A percentile compares a stretch with the other conserved stretches of the same genome.
Evolutionary conservation across 2,888 invertebrate genomes (phyloP).

Genomic region (Beris morrisii): DNA sequence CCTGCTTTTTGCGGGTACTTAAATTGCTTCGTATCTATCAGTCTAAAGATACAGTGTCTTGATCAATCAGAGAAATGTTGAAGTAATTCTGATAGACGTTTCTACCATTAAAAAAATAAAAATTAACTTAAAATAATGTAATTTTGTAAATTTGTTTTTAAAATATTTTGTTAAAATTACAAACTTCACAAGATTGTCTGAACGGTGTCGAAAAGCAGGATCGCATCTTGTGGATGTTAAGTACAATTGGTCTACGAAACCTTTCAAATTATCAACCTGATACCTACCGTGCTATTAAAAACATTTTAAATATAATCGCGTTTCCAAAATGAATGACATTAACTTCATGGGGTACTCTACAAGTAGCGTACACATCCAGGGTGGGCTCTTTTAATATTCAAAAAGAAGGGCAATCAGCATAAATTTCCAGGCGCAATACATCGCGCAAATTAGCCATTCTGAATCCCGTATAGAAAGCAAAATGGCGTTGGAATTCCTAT

Average conservation of each 20-base stretch:
- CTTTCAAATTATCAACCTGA: background rate
- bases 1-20: too few species aligned
- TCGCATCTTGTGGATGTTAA: too few species aligned
- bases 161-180: too few species aligned
- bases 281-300: slow-evolving; percentile 9
- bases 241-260: background rate
- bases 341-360: slow-evolving; percentile 11
- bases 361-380: slow-evolving; percentile 1
- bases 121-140: too few species aligned
- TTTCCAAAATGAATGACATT: slow-evolving; percentile 29
- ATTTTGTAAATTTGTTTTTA: too few species aligned
- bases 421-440: slow-evolving; percentile 22
- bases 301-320: slow-evolving; percentile 24
- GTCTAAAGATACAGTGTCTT: too few species aligned
- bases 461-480: slow-evolving; percentile 25
- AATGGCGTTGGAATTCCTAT: slow-evolving; percentile 27
- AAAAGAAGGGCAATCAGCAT: slow-evolving; percentile 31
- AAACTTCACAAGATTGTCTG: too few species aligned
- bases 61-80: too few species aligned
- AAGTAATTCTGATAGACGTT: too few species aligned
- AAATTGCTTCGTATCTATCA: too few species aligned
- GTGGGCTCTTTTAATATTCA: slow-evolving; percentile 30
- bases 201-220: too few species aligned
- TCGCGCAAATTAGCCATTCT: slow-evolving; percentile 15
- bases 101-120: too few species aligned